These are phyloP conservation scores for Pachyramphus minor DNA, from an alignment of 2,113 vertebrate genomes.

Conservation along the genomic window DNA sequence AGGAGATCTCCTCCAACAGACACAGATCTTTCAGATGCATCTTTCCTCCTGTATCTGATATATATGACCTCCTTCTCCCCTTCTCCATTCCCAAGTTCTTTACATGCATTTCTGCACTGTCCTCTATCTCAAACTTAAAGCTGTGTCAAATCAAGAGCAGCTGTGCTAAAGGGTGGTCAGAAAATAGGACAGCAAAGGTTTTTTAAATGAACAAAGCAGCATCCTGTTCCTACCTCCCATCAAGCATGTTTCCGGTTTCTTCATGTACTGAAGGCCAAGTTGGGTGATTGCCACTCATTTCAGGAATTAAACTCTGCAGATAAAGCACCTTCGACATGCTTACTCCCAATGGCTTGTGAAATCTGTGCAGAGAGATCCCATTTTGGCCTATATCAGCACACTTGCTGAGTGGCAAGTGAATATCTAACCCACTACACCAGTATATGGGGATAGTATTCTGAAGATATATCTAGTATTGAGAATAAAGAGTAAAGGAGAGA, in stretches of 20 bases:
- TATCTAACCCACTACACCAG: not conserved
- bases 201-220: constrained; percentile 47
- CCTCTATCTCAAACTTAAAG: constrained; percentile 24
- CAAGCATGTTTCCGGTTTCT: constrained; percentile 14
- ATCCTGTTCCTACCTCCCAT: constrained; percentile 13
- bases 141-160: constrained; percentile 21
- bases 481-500: not conserved
- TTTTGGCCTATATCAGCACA: not conserved
- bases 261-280: not conserved
- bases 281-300: not conserved
- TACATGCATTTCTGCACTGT: not conserved
- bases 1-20: constrained; percentile 6
- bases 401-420: not conserved
- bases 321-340: not conserved
- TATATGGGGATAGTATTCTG: not conserved
- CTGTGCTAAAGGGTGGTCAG: constrained; percentile 9
- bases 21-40: constrained; percentile 8
- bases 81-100: not conserved
- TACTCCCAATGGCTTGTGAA: not conserved
- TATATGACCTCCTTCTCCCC: not conserved
- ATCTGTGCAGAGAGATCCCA: rapidly evolving
- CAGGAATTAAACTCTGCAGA: not conserved
- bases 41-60: not conserved
- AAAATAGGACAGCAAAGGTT: constrained; percentile 54
- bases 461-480: not conserved